Conservation (phyloP, 2,113 vertebrate species). For the Paradisaea rubra region DNA sequence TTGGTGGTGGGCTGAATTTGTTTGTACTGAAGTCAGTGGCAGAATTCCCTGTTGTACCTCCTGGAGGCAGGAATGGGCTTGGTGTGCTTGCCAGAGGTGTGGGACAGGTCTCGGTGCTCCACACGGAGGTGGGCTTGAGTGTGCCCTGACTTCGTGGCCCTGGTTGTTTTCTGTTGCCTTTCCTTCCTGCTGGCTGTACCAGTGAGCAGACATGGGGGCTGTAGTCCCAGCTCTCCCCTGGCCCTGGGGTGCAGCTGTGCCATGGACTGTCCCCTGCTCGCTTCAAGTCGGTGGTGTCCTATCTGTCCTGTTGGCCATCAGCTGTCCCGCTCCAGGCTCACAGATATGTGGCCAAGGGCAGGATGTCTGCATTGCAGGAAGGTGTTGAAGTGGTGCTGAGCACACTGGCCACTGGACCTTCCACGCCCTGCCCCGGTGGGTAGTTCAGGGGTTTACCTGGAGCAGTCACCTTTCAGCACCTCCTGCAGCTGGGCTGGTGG, state of each 20-base stretch:
- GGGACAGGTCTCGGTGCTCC: neutral
- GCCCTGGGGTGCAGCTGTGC: neutral
- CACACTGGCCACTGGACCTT: neutral
- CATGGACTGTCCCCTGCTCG: rapidly evolving
- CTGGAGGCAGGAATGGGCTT: neutral
- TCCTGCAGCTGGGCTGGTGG: neutral
- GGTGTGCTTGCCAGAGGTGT: neutral
- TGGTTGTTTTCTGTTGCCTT: neutral
- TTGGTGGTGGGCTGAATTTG: neutral
- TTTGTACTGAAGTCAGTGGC: neutral
- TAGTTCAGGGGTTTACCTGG: neutral
- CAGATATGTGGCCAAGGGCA: neutral
- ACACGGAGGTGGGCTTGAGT: neutral
- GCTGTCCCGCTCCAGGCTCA: neutral
- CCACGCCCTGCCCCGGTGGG: neutral
- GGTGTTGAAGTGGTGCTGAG: neutral
- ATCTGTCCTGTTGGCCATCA: neutral
- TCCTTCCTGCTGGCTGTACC: neutral
- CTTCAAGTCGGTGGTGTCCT: rapidly evolving
- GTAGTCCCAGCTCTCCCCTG: neutral
- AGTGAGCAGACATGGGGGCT: rapidly evolving
- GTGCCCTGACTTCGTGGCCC: neutral
- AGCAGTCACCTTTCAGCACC: neutral
- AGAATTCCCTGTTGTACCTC: neutral
- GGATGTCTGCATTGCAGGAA: neutral